These are phyloP conservation scores for Chamaetylas fuelleborni DNA, from an alignment of 2,113 vertebrate species.

Conservation along the genomic window DNA sequence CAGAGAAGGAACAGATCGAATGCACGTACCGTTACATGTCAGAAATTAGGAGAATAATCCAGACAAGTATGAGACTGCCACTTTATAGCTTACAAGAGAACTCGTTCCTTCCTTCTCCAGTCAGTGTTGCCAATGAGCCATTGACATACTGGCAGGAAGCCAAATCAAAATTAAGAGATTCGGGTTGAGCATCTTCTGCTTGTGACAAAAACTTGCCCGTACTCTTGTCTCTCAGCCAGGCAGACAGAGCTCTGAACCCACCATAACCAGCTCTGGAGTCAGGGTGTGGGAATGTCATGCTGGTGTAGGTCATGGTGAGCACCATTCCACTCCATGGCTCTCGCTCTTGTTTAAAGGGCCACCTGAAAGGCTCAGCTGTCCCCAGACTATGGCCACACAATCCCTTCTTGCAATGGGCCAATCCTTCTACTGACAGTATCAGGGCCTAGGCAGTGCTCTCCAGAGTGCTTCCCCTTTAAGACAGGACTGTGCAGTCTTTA, in stretches of 20 bases:
- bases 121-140: not conserved
- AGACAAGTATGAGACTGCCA: not conserved
- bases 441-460: not conserved
- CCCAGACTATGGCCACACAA: not conserved
- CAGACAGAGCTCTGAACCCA: not conserved
- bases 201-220: not conserved
- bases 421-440: not conserved
- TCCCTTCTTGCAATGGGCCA: not conserved
- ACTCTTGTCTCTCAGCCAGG: not conserved
- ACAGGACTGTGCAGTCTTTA: conserved; percentile 68
- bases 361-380: not conserved
- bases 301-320: not conserved
- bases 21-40: not conserved
- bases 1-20: not conserved
- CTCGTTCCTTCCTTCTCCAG: not conserved
- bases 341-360: not conserved
- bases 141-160: not conserved
- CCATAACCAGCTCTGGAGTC: not conserved
- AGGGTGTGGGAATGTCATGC: not conserved
- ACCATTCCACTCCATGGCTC: not conserved
- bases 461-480: conserved; percentile 75
- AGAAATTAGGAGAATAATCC: not conserved
- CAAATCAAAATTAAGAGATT: not conserved
- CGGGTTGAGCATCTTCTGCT: not conserved
- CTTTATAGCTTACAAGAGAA: not conserved